These are phyloP conservation scores for Pionites leucogaster DNA, from an alignment of 2,113 vertebrate genomes.

Conservation along the genomic window DNA sequence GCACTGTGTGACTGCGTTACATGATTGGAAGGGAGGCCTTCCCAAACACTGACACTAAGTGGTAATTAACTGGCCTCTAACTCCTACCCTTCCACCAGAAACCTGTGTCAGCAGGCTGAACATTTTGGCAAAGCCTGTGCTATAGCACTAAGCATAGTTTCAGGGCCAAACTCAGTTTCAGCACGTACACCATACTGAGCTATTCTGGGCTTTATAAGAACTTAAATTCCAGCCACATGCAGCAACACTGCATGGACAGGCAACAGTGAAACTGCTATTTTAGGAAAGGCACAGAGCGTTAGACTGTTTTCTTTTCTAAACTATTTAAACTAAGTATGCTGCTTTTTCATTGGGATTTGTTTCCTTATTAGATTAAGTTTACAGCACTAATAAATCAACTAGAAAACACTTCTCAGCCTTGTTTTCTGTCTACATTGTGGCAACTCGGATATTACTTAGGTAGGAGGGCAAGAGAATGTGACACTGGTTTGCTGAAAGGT, in stretches of 20 bases:
- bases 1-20: not conserved
- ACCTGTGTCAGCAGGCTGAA: not conserved
- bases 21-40: not conserved
- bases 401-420: not conserved
- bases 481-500: not conserved
- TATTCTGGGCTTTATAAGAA: conserved; percentile 4
- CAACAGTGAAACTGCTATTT: not conserved
- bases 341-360: not conserved
- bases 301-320: not conserved
- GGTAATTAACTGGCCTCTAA: not conserved
- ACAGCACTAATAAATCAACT: not conserved
- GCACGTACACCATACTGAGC: not conserved
- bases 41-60: not conserved
- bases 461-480: not conserved
- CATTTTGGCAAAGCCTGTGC: not conserved
- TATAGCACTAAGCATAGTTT: not conserved
- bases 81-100: not conserved
- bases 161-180: not conserved
- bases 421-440: not conserved
- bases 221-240: not conserved
- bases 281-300: not conserved
- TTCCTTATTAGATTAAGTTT: conserved; percentile 9
- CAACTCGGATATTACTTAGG: not conserved
- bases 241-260: not conserved
- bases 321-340: not conserved